These are phyloP conservation scores for Knipowitschia caucasica DNA, from an alignment of 2,797 vertebrate genomes.

Conservation along the genomic window DNA sequence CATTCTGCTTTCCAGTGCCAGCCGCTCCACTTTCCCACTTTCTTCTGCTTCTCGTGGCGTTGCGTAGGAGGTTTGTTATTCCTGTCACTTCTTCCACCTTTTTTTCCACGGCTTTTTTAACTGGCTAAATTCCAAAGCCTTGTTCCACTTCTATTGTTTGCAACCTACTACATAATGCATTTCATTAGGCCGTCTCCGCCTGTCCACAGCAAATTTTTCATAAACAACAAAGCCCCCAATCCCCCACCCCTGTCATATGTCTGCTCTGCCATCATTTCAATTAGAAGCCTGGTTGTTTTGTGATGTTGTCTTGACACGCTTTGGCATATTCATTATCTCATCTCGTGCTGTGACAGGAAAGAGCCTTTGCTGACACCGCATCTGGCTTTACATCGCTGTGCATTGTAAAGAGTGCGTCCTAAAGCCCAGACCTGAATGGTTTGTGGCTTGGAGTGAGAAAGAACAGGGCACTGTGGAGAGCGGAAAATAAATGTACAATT, in stretches of 20 bases:
- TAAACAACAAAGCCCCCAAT: conserved; percentile 61
- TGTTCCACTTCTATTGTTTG: conserved; percentile 54
- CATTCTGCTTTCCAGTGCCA: conserved; percentile 43
- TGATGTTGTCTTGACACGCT: conserved; percentile 72
- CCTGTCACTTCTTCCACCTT: conserved; percentile 42
- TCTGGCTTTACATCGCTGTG: conserved; percentile 21
- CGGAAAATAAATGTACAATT: neutral
- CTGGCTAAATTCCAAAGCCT: conserved; percentile 48
- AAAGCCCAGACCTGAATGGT: neutral
- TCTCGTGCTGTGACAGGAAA: conserved; percentile 61
- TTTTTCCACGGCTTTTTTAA: conserved; percentile 16
- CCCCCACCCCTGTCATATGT: conserved; percentile 55
- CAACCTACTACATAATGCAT: conserved; percentile 71
- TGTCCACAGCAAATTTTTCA: conserved; percentile 55
- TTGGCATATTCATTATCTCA: conserved; percentile 80
- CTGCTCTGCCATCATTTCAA: conserved; percentile 70
- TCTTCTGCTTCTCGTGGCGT: conserved; percentile 55
- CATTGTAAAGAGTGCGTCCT: neutral
- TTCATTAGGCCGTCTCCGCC: conserved; percentile 71
- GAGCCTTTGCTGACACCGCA: conserved; percentile 27
- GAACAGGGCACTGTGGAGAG: neutral
- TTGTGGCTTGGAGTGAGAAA: conserved; percentile 19
- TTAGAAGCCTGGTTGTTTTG: conserved; percentile 74
- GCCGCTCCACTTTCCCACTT: conserved; percentile 52
- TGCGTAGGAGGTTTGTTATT: conserved; percentile 64